Evolutionary conservation across 2,888 invertebrate genomes (phyloP), one percentile per base, ranked within the genome.

Genomic region (Oscheius sp.): DNA sequence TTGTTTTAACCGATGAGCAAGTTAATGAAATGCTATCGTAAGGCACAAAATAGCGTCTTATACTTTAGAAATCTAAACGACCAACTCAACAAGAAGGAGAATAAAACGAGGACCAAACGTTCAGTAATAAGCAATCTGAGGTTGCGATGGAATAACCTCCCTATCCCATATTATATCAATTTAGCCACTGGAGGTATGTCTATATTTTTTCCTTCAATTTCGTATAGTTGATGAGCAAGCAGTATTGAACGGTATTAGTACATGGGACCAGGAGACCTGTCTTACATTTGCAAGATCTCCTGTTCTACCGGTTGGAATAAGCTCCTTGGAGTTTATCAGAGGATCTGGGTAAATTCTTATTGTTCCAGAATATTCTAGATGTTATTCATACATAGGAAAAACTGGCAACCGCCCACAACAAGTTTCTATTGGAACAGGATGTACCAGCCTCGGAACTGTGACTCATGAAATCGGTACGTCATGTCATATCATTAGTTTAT

Each of bases 341-440:
- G 59, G 59, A 1, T 24, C 44, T n/a, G 59, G 59, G 57, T 57
- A 57, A 5, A 8, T 57, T 24, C 9, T 28, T 8, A 51, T 24
- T 2, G 9, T 28, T 51, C 20, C 3, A 9, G 9, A 24, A 26
- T 4, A 20, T 28, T 73, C 38, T 45, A 81, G 81, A 8, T 84
- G 84, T 67, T 84, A 78, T 66, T 84, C 83, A 14, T 78, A 78
- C 61, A 80, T 83, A 59, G 83, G 83, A 22, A 75, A 68, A 56
- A 50, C 67, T 28, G 73, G 77, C 9, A 63, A 36, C 6, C 66
- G 71, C 0, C 67, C 77, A 17, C 81, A 81, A 59, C 72, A 76
- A 64, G 68, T 85, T 3, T 82, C 82, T 5, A 85, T 85, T 65
- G 85, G 85, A n/a, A 61, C 59, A n/a, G 82, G 83, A 6, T 85